Percentiles rank a stretch among this genome's conserved stretches.
These are phyloP conservation scores for Macrotus californicus DNA, from an alignment of 2,113 vertebrate species.

Conservation along the genomic window DNA sequence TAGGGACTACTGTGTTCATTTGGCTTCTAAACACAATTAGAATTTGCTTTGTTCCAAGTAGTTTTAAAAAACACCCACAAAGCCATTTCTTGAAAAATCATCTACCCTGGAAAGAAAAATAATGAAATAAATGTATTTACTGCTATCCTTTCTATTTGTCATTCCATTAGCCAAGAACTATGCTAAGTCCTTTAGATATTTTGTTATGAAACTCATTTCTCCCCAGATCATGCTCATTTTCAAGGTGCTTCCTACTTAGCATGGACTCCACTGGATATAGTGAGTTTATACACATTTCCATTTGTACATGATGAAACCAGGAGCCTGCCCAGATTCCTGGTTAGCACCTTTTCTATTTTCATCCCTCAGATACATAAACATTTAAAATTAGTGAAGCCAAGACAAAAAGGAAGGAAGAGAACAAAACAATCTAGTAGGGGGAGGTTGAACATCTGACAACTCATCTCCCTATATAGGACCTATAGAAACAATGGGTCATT, in stretches of 20 bases:
- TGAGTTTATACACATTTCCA: conserved; percentile 6
- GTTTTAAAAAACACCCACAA: conserved; percentile 16
- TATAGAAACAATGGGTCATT: background rate
- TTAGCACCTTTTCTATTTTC: background rate
- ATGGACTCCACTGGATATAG: background rate
- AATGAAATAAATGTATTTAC: background rate
- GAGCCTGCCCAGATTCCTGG: conserved; percentile 43
- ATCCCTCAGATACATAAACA: background rate
- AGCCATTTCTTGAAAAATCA: conserved; percentile 20
- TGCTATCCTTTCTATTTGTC: conserved; percentile 54
- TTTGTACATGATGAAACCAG: conserved; percentile 14
- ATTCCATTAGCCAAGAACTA: conserved; percentile 3
- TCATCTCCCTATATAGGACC: background rate
- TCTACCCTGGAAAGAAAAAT: background rate
- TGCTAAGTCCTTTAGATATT: conserved; percentile 8
- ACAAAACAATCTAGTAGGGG: background rate
- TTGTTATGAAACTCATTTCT: background rate
- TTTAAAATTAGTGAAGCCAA: background rate
- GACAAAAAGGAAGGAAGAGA: background rate
- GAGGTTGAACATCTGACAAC: background rate
- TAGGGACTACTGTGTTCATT: conserved; percentile 57
- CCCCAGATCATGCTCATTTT: background rate
- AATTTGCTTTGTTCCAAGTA: conserved; percentile 64
- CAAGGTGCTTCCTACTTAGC: background rate
- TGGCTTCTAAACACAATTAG: conserved; percentile 60